Percentiles rank a stretch among this genome's conserved stretches.
Evolutionary conservation across 2,797 vertebrate genomes (phyloP).

Genomic region (Molossus alvarezi): DNA sequence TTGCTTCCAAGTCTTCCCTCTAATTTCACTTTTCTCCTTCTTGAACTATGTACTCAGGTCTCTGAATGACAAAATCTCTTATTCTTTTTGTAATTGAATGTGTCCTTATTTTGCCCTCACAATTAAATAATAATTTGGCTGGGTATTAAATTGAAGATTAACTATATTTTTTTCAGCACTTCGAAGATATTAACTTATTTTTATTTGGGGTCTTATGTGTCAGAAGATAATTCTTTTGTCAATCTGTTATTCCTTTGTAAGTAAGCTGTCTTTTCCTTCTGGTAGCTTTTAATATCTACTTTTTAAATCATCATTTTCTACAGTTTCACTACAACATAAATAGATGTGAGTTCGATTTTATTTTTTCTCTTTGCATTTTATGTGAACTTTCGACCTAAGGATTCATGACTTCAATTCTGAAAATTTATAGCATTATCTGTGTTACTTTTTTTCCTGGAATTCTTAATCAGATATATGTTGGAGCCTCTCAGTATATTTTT

Average conservation of each 20-base stretch:
- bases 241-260: not conserved
- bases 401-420: not conserved
- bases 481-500: not conserved
- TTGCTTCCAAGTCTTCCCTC: slow-evolving; percentile 7
- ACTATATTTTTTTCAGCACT: not conserved
- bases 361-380: not conserved
- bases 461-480: not conserved
- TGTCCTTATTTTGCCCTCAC: slow-evolving; percentile 4
- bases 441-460: not conserved
- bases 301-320: not conserved
- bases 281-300: not conserved
- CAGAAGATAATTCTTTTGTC: slow-evolving; percentile 6
- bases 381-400: slow-evolving; percentile 27
- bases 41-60: not conserved
- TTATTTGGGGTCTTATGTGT: not conserved
- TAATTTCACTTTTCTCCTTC: slow-evolving; percentile 45
- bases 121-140: slow-evolving; percentile 32
- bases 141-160: not conserved
- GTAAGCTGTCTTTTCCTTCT: not conserved
- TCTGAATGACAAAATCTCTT: not conserved
- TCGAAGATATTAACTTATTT: slow-evolving; percentile 7
- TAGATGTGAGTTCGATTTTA: not conserved
- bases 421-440: not conserved
- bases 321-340: slow-evolving; percentile 2
- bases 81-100: not conserved